Conservation (phyloP, 2,797 vertebrate species). For the Cebuella pygmaea region DNA sequence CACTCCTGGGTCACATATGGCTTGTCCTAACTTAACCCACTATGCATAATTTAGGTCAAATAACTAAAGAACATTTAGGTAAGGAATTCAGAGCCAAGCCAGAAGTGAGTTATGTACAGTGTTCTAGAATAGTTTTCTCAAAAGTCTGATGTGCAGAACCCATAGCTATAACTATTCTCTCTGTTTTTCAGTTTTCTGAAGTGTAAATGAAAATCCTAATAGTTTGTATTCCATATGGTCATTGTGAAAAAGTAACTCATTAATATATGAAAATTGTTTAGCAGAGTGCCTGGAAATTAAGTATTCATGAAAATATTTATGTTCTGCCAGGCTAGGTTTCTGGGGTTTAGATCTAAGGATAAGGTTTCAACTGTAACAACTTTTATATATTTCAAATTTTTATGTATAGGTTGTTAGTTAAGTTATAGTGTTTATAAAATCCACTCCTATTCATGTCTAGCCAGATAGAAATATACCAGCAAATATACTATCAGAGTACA, state of each 20-base stretch:
- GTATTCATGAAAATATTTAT: neutral
- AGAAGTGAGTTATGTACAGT: neutral
- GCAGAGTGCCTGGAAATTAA: neutral
- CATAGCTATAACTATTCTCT: neutral
- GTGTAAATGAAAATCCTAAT: neutral
- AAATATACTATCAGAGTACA: neutral
- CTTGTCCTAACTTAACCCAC: neutral
- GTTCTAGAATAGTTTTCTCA: neutral
- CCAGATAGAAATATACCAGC: neutral
- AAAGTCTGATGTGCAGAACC: neutral
- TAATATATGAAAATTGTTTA: neutral
- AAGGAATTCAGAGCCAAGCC: neutral
- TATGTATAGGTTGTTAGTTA: neutral
- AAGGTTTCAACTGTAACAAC: neutral
- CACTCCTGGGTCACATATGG: neutral
- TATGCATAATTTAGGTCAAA: neutral
- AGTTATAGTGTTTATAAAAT: neutral
- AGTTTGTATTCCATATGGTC: neutral
- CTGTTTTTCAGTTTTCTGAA: neutral
- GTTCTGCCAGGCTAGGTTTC: neutral
- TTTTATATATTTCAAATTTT: neutral
- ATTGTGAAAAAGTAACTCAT: neutral
- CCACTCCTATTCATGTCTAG: neutral
- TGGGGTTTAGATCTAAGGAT: neutral
- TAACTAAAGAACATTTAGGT: neutral